Conservation (phyloP, 1,140 invertebrate species). For the Penaeus japonicus region DNA sequence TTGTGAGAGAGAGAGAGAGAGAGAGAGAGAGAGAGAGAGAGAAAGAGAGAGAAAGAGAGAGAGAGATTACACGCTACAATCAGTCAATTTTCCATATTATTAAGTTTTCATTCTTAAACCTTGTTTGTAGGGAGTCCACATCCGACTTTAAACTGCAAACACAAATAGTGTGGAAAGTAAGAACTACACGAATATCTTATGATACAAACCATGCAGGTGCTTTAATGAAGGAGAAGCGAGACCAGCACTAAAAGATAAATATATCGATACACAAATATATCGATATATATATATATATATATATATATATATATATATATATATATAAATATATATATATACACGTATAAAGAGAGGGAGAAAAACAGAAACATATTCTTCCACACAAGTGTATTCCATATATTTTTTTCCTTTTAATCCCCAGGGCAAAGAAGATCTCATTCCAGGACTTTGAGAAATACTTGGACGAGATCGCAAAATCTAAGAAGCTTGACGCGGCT, state of each 20-base stretch:
- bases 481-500: conserved; percentile 77
- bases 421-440: conserved; percentile 72
- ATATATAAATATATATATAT: not conserved
- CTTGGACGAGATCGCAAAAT: conserved; percentile 80
- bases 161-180: no score
- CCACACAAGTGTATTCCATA: not conserved
- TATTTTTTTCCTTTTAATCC: not conserved
- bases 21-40: not conserved
- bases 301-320: no score
- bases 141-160: no score
- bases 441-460: conserved; percentile 82
- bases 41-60: not conserved
- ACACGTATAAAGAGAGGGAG: not conserved
- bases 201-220: no score
- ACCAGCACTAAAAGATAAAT: no score
- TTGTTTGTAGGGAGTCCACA: no score
- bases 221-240: no score
- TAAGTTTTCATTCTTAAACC: no score
- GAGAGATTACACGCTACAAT: not conserved
- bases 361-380: not conserved
- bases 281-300: no score
- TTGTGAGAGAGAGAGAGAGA: not conserved
- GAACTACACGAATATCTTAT: no score
- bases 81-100: no score
- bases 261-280: no score